Base-by-base conservation (phyloP, 2,797 vertebrate genomes). In the Crocidura indochinensis region DNA sequence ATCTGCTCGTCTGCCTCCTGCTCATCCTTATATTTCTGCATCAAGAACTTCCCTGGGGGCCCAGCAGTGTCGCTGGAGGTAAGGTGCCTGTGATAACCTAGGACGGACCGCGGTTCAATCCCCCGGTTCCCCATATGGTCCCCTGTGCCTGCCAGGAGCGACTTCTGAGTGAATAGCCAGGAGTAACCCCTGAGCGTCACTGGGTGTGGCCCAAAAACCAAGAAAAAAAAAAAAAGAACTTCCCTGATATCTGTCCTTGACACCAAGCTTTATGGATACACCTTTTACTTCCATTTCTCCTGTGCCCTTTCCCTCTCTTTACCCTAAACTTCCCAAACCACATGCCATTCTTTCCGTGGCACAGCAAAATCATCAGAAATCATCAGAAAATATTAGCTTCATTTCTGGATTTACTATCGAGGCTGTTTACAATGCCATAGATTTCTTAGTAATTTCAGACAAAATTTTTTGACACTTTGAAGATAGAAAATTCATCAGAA, bases 1-100 rank as follows among this genome's bases (percentile, higher is more conserved):
- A 92, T 95, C 85, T 93, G 93, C 47, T 84, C 0, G 1, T 91
- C 91, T 86, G 85, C 93, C 26, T 93, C 89, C 83, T 69, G 81
- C 87, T 87, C 20, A 51, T 81, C 88, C 84, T 88, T 73, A 86
- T 92, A 84, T 51, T 74, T 86, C 76, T 24, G 17, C 22, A 3
- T 71, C 19, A 0, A 68, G 79, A 92, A 80, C 47, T 26, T 92
- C 60, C 9, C 81, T 17, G 60, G n/a, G n/a, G n/a, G n/a, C n/a
- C n/a, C n/a, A n/a, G n/a, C n/a, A n/a, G n/a, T n/a, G n/a, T n/a
- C n/a, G n/a, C n/a, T n/a, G n/a, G n/a, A n/a, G n/a, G n/a, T n/a
- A n/a, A n/a, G n/a, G n/a, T n/a, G n/a, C n/a, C n/a, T n/a, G n/a
- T n/a, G n/a, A n/a, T n/a, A n/a, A n/a, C n/a, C n/a, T n/a, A n/a